phyloP scores from a whole-genome alignment of 2,113 vertebrate genomes.

The Mastomys coucha region DNA sequence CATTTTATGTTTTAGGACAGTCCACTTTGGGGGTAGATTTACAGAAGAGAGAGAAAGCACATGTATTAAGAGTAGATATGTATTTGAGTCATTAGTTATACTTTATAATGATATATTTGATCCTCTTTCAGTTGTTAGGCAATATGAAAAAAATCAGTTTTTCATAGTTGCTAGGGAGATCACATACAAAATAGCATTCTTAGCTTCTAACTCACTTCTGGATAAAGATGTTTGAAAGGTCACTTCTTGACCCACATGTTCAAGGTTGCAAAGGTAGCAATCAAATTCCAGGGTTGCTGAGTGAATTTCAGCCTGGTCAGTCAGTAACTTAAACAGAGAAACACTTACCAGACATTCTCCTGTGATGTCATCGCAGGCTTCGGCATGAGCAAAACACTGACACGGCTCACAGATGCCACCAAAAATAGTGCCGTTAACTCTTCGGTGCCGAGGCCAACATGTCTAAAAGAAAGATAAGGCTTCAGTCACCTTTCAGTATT shows the following conservation, averaged over 20 bases:
- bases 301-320: not conserved
- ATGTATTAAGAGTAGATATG: not conserved
- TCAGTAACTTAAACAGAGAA: not conserved
- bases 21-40: conserved; percentile 10
- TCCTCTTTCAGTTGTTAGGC: conserved; percentile 50
- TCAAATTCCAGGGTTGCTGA: not conserved
- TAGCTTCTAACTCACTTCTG: conserved; percentile 56
- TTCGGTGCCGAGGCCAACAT: conserved; percentile 88
- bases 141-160: conserved; percentile 41
- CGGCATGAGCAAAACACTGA: conserved; percentile 89
- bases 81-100: conserved; percentile 27
- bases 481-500: not conserved
- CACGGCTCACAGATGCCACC: conserved; percentile 90
- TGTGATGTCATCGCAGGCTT: conserved; percentile 89
- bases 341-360: conserved; percentile 90
- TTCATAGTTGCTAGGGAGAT: conserved; percentile 40
- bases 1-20: not conserved
- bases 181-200: not conserved
- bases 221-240: conserved; percentile 42
- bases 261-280: conserved; percentile 8
- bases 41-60: conserved; percentile 38
- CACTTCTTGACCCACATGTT: conserved; percentile 37
- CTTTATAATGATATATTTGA: conserved; percentile 30
- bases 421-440: conserved; percentile 90
- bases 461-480: conserved; percentile 83